Evolutionary conservation across 2,888 invertebrate species (phyloP), one percentile per base, ranked within the genome.

Genomic region (Harpalus rubripes): DNA sequence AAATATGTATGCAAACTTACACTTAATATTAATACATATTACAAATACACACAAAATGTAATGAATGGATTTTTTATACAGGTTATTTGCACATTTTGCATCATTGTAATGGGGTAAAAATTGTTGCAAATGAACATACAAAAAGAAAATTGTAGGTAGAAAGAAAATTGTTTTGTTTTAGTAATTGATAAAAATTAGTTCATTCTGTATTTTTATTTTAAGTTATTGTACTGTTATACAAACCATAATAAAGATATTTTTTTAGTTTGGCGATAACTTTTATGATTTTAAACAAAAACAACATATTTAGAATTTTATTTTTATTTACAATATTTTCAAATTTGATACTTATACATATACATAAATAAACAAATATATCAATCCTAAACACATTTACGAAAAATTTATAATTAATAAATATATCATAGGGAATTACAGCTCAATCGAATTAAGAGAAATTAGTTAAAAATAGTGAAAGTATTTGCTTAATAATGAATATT

Each of bases 1-100:
- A 78, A 84, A 78, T 85, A 59, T 59, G 16, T 85, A 58, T 32
- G 56, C 58, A 58, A n/a, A 56, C 58, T 26, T 78, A 22, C 22
- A 26, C 32, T 78, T 78, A 58, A 78, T 58, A 78, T n/a, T 58
- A 78, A 58, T 78, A 58, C 8, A 26, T 78, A 59, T 32, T 39
- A 26, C 32, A 32, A 32, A 32, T 22, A 2, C 22, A 22, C 22
- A 22, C 22, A 22, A 22, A 22, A 22, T 22, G 22, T 22, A 2
- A 22, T 32, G 32, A 32, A 32, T 32, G 32, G 6, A 39, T 32
- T 52, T 63, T 84, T 84, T 72, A 79, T 80, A 8, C 41, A 52
- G 52, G 41, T 10, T 76, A 52, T 56, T 78, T 78, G 16, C 4
- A 44, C 32, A 8, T 78, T 58, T 39, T 44, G 16, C 3, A 15